Evolutionary conservation across 2,113 vertebrate genomes (phyloP).

Genomic region (Micronycteris hirsuta): DNA sequence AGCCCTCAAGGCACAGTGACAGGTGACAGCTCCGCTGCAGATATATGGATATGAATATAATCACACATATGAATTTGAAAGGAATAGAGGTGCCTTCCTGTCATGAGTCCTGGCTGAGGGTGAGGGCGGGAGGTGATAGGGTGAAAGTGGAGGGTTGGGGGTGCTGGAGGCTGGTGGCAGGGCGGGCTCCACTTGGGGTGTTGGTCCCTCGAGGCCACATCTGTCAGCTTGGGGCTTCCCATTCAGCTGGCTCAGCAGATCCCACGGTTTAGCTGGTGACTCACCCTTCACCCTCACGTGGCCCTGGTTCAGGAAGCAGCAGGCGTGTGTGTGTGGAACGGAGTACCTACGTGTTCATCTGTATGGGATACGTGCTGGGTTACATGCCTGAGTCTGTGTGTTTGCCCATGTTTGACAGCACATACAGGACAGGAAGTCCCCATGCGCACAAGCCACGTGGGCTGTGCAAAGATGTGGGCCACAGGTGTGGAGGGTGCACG

Average conservation of each 20-base stretch:
- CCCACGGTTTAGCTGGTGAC: conserved; percentile 16
- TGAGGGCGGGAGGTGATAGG: not conserved
- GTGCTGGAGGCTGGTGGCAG: not conserved
- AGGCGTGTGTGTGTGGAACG: not conserved
- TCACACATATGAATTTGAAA: not conserved
- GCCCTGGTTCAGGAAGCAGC: not conserved
- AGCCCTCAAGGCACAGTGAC: not conserved
- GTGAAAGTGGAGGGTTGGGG: not conserved
- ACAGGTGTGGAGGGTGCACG: not conserved
- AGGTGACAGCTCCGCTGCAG: not conserved
- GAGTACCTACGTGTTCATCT: not conserved
- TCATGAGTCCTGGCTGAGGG: not conserved
- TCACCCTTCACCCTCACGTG: not conserved
- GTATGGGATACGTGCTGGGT: not conserved
- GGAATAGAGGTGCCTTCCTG: not conserved
- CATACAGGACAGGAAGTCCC: not conserved
- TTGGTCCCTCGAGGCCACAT: conserved; percentile 4
- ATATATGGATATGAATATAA: not conserved
- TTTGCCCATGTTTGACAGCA: not conserved
- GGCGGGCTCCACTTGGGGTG: not conserved
- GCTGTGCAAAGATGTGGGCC: not conserved
- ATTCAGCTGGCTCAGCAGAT: conserved; percentile 50
- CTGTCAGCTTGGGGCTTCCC: conserved; percentile 5
- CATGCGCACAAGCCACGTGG: not conserved
- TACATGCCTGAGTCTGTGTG: not conserved